Evolutionary conservation across 2,888 invertebrate genomes (phyloP), one percentile per base, ranked within the genome.

Genomic region (Proisotoma minuta): DNA sequence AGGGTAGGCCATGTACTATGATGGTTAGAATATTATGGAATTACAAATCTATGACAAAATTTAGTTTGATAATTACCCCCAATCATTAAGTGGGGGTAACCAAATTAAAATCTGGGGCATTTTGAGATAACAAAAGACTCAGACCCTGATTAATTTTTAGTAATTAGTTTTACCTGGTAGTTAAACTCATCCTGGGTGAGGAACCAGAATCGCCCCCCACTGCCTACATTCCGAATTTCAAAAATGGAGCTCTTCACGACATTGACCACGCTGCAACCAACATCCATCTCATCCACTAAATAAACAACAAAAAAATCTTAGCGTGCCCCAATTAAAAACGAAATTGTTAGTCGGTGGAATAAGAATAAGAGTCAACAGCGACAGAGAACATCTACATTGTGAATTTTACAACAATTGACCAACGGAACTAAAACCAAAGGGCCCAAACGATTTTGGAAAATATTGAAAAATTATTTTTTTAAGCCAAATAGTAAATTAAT

Each of bases 131-230:
- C n/a, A n/a, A n/a, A n/a, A n/a, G n/a, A n/a, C n/a, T n/a, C n/a
- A n/a, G n/a, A n/a, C n/a, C n/a, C n/a, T n/a, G n/a, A n/a, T n/a
- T n/a, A n/a, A n/a, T n/a, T n/a, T n/a, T n/a, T n/a, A n/a, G n/a
- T n/a, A n/a, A n/a, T n/a, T n/a, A n/a, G n/a, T n/a, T 8, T 26
- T 52, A 68, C 69, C 50, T 71, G 60, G 4, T 65, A 60, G n/a
- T 15, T 29, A 50, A 71, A 70, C 43, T 71, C 69, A 26, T 62
- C 62, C 59, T 71, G 66, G 1, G 63, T 57, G n/a, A 71, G 47
- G 23, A 71, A 60, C 71, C 71, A 71, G 53, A 71, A 71, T 47
- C 70, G 52, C 2, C 64, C 71, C 12, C 40, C 50, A 2, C 65
- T 65, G 10, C 71, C 71, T 1, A 57, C 10, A 60, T 69, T 69